phyloP scores from a whole-genome alignment of 2,797 vertebrate species.

The Phataginus tricuspis region DNA sequence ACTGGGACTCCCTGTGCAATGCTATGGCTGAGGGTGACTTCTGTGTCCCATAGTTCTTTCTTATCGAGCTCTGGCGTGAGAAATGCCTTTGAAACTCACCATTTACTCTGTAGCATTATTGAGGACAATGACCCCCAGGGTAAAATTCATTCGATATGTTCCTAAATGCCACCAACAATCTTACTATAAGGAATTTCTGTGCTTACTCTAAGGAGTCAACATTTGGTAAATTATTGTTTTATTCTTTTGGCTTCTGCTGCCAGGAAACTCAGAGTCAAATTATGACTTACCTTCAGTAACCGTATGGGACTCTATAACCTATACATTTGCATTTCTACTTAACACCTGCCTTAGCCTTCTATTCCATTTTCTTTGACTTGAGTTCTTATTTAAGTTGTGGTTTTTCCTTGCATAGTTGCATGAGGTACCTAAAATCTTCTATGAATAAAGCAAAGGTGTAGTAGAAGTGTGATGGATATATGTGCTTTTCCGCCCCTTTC shows the following conservation, averaged over 20 bases:
- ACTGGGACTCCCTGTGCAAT: background rate
- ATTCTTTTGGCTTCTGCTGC: background rate
- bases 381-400: background rate
- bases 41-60: background rate
- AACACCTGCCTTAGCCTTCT: background rate
- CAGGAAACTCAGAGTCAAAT: background rate
- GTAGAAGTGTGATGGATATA: background rate
- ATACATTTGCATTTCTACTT: background rate
- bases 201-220: background rate
- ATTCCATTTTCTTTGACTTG: background rate
- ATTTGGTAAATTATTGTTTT: background rate
- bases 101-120: background rate
- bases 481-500: background rate
- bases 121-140: background rate
- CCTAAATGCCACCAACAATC: background rate
- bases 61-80: background rate
- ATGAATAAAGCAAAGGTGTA: background rate
- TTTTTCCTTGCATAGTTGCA: background rate
- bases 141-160: background rate
- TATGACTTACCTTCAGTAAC: background rate
- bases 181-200: background rate
- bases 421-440: background rate
- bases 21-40: background rate
- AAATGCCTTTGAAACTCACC: background rate
- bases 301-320: background rate